Conservation (phyloP, 2,797 vertebrate genomes). For the Protonibea diacanthus region DNA sequence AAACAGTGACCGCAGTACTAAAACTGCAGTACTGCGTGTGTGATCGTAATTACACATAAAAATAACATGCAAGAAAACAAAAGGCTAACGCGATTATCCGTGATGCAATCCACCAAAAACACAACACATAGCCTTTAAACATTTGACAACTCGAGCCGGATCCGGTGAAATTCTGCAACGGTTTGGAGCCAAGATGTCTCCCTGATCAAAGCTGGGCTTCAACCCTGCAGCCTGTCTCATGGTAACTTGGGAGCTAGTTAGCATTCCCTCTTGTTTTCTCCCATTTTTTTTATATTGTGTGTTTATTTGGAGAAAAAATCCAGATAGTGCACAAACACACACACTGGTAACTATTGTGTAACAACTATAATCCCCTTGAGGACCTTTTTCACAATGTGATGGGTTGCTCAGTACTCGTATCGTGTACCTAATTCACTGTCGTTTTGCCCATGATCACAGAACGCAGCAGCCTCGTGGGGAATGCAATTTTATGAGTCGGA, state of each 20-base stretch:
- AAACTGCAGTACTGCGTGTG: background rate
- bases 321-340: constrained; percentile 1
- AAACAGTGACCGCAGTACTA: too few species aligned
- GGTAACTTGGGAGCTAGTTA: constrained; percentile 26
- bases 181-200: background rate
- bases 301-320: constrained; percentile 8
- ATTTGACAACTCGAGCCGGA: background rate
- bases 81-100: background rate
- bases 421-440: constrained; percentile 27
- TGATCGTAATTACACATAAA: too few species aligned
- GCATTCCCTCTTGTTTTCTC: background rate
- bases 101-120: background rate
- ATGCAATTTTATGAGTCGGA: constrained; percentile 12
- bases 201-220: constrained; percentile 30
- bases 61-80: background rate
- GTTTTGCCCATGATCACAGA: constrained; percentile 30
- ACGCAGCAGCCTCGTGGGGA: constrained; percentile 21
- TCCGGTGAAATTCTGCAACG: constrained; percentile 1
- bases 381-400: background rate
- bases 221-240: constrained; percentile 13
- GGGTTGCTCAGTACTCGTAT: constrained; percentile 3
- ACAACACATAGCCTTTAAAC: background rate
- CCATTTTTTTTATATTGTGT: constrained; percentile 1
- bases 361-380: background rate
- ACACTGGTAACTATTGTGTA: constrained; percentile 1